Evolutionary conservation across 2,797 vertebrate genomes (phyloP), one percentile per base, ranked within the genome.

Genomic region (Muraenolepis orangiensis): DNA sequence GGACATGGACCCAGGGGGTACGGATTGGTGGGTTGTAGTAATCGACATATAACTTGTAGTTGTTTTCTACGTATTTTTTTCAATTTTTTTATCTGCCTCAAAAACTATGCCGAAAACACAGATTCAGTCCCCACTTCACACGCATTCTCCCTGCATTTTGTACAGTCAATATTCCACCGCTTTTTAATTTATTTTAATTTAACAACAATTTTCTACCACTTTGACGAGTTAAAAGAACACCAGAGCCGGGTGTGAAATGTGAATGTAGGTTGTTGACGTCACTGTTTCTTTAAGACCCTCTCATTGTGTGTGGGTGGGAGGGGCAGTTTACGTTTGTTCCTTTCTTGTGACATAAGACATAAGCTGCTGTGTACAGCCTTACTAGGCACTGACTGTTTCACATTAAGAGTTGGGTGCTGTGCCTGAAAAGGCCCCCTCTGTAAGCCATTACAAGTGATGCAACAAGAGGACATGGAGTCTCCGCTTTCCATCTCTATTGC

Each of bases 241-340:
- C 57, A 26, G 57, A 84, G 87, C 79, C 86, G 77, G 80, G 69
- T 73, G 69, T 84, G 77, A 85, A 86, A 86, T 64, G 57, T 87
- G 91, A 92, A 92, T 92, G 90, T 92, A 92, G 88, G 89, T 80
- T 83, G 89, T 80, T 83, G 74, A 74, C 81, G 82, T 88, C 71
- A 69, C 79, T 78, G 80, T 77, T 11, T 26, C n/a, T 26, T 64
- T 23, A 61, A 57, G 57, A 64, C n/a, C n/a, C 23, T 26, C 23
- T 64, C n/a, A n/a, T 26, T 6, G 6, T 64, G 12, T 64, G 57
- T 13, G 8, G 23, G 57, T 26, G 57, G 57, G 57, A 23, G 57
- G 26, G 57, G 57, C 57, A 26, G 57, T 23, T 57, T n/a, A n/a
- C 14, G 57, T 73, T 75, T 57, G 70, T 76, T 75, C 69, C 28